A percentile compares a stretch with the other conserved stretches of the same genome.
Conservation (phyloP, 2,888 invertebrate species). For the Urechis unicinctus region DNA sequence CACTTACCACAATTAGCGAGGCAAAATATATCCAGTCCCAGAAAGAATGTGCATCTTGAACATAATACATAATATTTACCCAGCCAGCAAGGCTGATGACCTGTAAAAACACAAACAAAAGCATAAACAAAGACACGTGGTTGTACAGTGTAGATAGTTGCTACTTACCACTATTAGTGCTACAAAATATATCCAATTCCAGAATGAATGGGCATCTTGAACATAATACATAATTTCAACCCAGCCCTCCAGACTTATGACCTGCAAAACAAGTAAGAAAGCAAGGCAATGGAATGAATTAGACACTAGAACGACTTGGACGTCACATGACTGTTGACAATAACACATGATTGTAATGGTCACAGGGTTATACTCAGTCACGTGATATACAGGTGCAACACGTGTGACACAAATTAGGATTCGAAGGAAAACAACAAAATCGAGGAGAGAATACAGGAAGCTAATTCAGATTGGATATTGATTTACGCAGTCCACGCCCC, state of each 20-base stretch:
- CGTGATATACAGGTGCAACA: too few relatives aligned
- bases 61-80: slow-evolving; percentile 99
- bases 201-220: slow-evolving; percentile 99
- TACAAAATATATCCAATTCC: slow-evolving; percentile 99
- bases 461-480: too few relatives aligned
- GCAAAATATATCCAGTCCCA: slow-evolving; percentile 99
- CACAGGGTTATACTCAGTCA: too few relatives aligned
- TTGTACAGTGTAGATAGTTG: background rate
- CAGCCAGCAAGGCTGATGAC: slow-evolving; percentile 99
- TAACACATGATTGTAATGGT: too few relatives aligned
- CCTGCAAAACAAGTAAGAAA: slow-evolving; percentile 58
- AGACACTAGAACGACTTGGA: too few relatives aligned
- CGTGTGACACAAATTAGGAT: too few relatives aligned
- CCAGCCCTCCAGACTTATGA: slow-evolving; percentile 99
- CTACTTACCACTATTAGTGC: slow-evolving; percentile 90
- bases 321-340: too few relatives aligned
- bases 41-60: slow-evolving; percentile 99
- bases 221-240: slow-evolving; percentile 99
- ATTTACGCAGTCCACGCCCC: too few relatives aligned
- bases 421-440: too few relatives aligned
- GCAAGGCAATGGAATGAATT: background rate
- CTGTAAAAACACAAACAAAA: slow-evolving; percentile 55
- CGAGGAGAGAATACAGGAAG: too few relatives aligned
- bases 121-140: background rate
- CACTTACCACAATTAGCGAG: slow-evolving; percentile 90